Evolutionary conservation across 2,113 vertebrate species (phyloP).

Genomic region (Daubentonia madagascariensis): DNA sequence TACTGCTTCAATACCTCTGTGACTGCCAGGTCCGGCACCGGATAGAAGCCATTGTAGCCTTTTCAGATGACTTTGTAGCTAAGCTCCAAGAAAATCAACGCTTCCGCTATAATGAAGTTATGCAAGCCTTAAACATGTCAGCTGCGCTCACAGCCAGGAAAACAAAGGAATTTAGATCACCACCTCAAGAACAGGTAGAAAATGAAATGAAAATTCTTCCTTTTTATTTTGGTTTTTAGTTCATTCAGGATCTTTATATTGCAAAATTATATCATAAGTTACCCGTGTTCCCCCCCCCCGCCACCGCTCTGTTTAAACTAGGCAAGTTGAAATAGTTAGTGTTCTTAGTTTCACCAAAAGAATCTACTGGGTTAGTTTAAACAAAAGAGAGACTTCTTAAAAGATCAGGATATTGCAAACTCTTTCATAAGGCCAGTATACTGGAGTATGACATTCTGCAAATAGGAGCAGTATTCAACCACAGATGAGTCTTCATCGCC

Average conservation of each 20-base stretch:
- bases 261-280: neutral
- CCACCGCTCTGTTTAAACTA: neutral
- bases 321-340: neutral
- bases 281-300: neutral
- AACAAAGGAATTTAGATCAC: slow-evolving; percentile 96
- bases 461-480: neutral
- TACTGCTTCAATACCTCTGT: slow-evolving; percentile 95
- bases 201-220: neutral
- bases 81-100: slow-evolving; percentile 97
- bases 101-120: slow-evolving; percentile 97
- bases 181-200: slow-evolving; percentile 96
- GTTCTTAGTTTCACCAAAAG: neutral
- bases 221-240: neutral
- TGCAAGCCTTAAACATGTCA: slow-evolving; percentile 99
- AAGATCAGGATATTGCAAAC: neutral
- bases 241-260: neutral
- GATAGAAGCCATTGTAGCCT: slow-evolving; percentile 96
- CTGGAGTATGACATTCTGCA: neutral
- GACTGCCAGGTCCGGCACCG: slow-evolving; percentile 96
- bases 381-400: neutral
- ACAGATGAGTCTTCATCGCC: neutral
- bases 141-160: slow-evolving; percentile 96
- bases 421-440: neutral
- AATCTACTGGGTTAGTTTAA: neutral
- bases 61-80: slow-evolving; percentile 96